Evolutionary conservation across 2,888 invertebrate species (phyloP), one percentile per base, ranked within the genome.

Genomic region (Napeogenes inachia): DNA sequence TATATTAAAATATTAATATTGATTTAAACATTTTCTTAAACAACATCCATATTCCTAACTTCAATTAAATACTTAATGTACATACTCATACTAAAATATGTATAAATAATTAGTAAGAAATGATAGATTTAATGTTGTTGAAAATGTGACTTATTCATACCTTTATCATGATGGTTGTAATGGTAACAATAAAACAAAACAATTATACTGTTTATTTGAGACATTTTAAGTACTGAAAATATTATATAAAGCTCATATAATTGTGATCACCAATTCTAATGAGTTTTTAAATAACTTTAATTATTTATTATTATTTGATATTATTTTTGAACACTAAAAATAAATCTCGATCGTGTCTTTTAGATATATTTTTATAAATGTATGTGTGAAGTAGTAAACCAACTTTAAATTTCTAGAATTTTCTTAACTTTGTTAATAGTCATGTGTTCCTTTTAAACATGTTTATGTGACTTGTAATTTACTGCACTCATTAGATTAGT

Each of bases 161-260:
- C 70, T 74, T 71, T 70, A 71, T 72, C 70, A 71, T 71, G 74
- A 75, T 75, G 85, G 84, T 84, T 85, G 84, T 86, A 83, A 80
- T 75, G 72, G 78, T 78, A 77, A 75, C 72, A 74, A 75, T 75
- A 78, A 82, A 85, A 84, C 82, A 84, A 84, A 85, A 81, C 76
- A 70, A 74, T 56, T 61, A 61, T 59, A 60, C 45, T 62, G 47
- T 54, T 62, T 54, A 54, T 56, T 50, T 50, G 21, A 50, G 10
- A 10, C 30, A 30, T 30, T 50, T 50, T 50, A 30, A 30, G 50
- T 4, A 30, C 12, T 50, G 4, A 12, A 50, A 50, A 30, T 30
- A 50, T 10, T 6, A 30, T 35, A 35, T 50, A 8, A 50, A 21
- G 30, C 30, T 30, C 10, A 2, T 30, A 21, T 30, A 30, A 47